These are phyloP conservation scores for Loriculus beryllinus DNA, from an alignment of 2,797 vertebrate species.

Conservation along the genomic window DNA sequence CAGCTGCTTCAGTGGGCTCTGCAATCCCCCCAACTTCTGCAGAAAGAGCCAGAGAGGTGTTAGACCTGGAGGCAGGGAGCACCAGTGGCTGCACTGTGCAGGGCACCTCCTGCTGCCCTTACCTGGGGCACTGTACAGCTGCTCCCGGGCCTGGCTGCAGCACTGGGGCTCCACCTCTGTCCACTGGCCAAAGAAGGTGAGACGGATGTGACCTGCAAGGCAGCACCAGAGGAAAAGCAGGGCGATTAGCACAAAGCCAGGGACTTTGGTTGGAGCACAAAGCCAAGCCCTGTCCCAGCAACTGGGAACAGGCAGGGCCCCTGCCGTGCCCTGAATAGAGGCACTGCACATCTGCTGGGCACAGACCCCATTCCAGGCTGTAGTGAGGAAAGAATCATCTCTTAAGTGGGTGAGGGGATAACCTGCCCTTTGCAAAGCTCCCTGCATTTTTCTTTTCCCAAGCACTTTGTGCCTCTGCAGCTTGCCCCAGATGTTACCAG, in stretches of 20 bases:
- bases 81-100: not conserved
- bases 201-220: conserved; percentile 84
- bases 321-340: not conserved
- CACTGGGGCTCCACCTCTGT: conserved; percentile 91
- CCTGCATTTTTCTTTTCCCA: not conserved
- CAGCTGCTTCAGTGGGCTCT: conserved; percentile 89
- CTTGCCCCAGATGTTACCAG: not conserved
- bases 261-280: not conserved
- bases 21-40: conserved; percentile 91
- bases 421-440: not conserved
- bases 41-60: not conserved
- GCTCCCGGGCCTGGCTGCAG: conserved; percentile 82
- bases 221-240: not conserved
- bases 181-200: conserved; percentile 98
- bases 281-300: not conserved
- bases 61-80: not conserved
- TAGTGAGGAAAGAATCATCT: not conserved
- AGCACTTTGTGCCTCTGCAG: not conserved
- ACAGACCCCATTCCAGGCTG: not conserved
- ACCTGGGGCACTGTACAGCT: conserved; percentile 97
- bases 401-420: not conserved
- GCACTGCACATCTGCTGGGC: fast-evolving
- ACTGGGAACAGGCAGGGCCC: not conserved
- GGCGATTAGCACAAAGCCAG: not conserved
- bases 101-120: not conserved